These are phyloP conservation scores for Maniola hyperantus DNA, from an alignment of 2,888 invertebrate genomes.

Conservation along the genomic window DNA sequence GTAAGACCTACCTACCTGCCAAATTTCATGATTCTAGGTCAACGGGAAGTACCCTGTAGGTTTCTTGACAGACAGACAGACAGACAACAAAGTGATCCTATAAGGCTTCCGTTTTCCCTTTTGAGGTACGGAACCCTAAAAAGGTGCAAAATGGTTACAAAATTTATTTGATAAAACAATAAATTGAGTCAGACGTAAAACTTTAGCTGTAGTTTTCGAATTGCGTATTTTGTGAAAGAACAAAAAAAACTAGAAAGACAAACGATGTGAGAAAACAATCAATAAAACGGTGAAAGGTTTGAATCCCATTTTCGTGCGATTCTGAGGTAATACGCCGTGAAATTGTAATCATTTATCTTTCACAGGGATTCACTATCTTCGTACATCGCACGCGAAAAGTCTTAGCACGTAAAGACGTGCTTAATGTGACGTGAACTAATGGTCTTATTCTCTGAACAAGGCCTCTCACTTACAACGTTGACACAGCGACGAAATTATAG, in stretches of 20 bases:
- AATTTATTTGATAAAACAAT: no score
- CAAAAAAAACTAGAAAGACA: background rate
- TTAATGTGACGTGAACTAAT: background rate
- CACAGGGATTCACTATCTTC: background rate
- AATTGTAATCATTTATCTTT: conserved; percentile 13
- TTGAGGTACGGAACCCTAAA: no score
- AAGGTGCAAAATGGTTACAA: no score
- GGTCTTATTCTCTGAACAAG: background rate
- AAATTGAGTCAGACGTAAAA: no score
- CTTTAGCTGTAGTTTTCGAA: no score
- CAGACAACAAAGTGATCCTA: no score
- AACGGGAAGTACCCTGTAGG: no score
- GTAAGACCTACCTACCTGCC: no score
- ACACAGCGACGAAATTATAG: no score
- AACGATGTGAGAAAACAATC: conserved; percentile 6
- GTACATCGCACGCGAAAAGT: background rate
- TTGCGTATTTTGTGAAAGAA: background rate
- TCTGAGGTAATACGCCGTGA: background rate
- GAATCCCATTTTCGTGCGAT: conserved; percentile 9
- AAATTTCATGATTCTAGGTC: no score
- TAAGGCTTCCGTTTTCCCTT: no score
- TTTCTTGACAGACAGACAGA: no score
- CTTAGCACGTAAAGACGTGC: background rate
- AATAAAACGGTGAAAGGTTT: background rate
- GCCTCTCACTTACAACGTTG: background rate